Evolutionary conservation across 2,888 invertebrate genomes (phyloP).

Genomic region (Calephelis perditalis): DNA sequence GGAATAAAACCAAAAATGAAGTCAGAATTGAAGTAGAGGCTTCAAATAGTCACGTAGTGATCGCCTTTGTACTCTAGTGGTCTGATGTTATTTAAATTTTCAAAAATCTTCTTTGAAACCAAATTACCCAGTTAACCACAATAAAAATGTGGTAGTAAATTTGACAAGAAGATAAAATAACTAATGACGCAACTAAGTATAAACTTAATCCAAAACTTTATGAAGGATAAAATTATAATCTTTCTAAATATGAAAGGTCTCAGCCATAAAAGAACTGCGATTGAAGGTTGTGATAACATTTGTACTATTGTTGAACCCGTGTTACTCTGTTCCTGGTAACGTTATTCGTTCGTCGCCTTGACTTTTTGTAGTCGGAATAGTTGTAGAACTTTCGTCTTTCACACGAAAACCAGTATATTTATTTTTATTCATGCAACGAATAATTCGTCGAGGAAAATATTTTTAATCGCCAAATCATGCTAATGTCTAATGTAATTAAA

Average conservation of each 20-base stretch:
- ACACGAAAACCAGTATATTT: constrained; percentile 12
- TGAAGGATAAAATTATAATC: neutral
- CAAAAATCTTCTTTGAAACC: no score
- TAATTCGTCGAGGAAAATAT: constrained; percentile 8
- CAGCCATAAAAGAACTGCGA: constrained; percentile 8
- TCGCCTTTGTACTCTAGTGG: no score
- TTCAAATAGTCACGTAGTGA: no score
- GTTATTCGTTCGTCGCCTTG: constrained; percentile 18
- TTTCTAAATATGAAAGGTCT: neutral
- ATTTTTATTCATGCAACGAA: constrained; percentile 2
- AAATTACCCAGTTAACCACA: no score
- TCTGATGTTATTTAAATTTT: no score
- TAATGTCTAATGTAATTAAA: constrained; percentile 5
- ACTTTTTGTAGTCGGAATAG: constrained; percentile 17
- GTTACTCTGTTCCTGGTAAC: constrained; percentile 18
- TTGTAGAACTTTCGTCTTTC: constrained; percentile 12
- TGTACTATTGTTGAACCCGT: constrained; percentile 17
- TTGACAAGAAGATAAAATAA: neutral
- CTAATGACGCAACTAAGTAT: neutral
- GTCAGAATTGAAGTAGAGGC: no score
- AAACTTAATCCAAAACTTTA: neutral
- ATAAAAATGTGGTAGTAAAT: no score
- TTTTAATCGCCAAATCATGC: constrained; percentile 9
- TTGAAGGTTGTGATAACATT: constrained; percentile 14
- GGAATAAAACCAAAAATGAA: no score